Conservation (phyloP, 92 coral and sea anemone genomes). For the Umimayanthus kanabou region DNA sequence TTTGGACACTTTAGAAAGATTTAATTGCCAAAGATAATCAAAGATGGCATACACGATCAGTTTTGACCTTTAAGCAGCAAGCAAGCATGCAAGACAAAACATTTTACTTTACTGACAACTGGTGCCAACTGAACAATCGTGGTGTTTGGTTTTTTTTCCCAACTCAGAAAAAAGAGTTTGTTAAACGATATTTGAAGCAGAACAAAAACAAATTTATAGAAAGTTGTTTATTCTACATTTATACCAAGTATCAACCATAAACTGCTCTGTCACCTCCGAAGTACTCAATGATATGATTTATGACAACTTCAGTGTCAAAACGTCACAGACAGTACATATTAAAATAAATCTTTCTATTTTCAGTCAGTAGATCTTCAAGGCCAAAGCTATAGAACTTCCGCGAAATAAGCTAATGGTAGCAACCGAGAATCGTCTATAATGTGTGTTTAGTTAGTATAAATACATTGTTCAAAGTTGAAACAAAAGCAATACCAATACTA, state of each 20-base stretch:
- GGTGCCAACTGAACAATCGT: not conserved
- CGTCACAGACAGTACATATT: not conserved
- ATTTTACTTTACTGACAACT: not conserved
- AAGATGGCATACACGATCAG: not conserved
- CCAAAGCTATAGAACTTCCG: not conserved
- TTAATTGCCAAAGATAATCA: not conserved
- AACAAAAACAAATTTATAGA: too few species aligned
- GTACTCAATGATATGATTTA: not conserved
- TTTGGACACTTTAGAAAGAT: not conserved
- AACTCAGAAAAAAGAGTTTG: not conserved
- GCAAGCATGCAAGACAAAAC: not conserved
- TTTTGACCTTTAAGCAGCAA: not conserved
- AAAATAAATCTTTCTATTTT: not conserved
- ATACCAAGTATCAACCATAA: not conserved
- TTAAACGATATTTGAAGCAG: too few species aligned
- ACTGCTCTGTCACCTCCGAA: not conserved
- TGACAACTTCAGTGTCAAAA: not conserved
- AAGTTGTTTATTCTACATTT: too few species aligned
- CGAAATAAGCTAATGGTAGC: not conserved
- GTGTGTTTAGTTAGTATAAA: too few species aligned
- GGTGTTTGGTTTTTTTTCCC: not conserved
- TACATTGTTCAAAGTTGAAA: not conserved
- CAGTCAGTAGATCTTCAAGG: not conserved
- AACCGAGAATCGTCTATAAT: not conserved
- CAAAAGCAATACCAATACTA: not conserved